Evolutionary conservation across 1,140 invertebrate species (phyloP).

Genomic region (Geopemphigus sp.): DNA sequence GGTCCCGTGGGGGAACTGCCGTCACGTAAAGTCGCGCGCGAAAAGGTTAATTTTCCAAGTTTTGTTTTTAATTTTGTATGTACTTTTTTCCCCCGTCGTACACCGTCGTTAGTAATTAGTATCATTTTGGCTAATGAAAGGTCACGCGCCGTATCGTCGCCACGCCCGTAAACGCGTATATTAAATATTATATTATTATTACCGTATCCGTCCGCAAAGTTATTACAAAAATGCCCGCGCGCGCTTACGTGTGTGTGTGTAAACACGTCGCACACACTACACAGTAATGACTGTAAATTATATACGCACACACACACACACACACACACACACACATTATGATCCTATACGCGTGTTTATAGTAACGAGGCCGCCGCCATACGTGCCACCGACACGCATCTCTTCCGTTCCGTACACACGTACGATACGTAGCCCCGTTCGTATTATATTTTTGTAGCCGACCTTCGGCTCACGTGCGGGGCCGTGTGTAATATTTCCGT

Average conservation of each 20-base stretch:
- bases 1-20: conserved; percentile 12
- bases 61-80: conserved; percentile 1
- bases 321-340: no score
- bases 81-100: background rate
- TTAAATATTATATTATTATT: conserved; percentile 18
- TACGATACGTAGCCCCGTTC: no score
- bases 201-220: background rate
- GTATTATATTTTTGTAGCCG: background rate
- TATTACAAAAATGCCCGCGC: background rate
- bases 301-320: background rate
- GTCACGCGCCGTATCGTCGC: conserved; percentile 36
- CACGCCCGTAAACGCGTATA: conserved; percentile 4
- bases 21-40: conserved; percentile 8
- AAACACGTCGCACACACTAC: background rate
- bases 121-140: conserved; percentile 44
- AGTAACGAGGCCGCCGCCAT: no score
- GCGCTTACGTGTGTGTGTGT: background rate
- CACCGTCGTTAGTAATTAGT: conserved; percentile 32
- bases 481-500: conserved; percentile 13
- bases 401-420: no score
- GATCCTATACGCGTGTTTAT: no score
- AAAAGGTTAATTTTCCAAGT: conserved; percentile 44
- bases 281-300: background rate
- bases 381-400: no score
- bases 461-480: conserved; percentile 36